These are phyloP conservation scores for Bradynema listronoti DNA, from an alignment of 1,140 invertebrate species.

Conservation along the genomic window DNA sequence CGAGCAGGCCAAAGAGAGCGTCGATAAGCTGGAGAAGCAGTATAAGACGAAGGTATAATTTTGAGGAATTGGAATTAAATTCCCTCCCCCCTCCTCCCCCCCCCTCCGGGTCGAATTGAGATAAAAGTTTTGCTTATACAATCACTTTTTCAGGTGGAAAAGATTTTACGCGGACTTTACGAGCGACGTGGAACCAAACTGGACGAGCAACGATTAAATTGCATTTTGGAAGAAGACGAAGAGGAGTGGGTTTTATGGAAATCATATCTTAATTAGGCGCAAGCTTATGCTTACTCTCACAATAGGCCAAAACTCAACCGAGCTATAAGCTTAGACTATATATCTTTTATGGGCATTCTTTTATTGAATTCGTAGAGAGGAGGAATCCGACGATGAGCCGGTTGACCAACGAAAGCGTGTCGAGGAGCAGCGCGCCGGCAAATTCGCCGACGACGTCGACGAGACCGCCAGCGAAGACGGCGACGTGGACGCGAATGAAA, in stretches of 20 bases:
- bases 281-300: too few relatives aligned
- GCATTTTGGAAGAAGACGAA: conserved; percentile 29
- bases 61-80: too few relatives aligned
- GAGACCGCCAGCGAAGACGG: conserved; percentile 2
- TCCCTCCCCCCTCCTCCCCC: too few relatives aligned
- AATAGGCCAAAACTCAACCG: too few relatives aligned
- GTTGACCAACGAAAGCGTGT: conserved; percentile 2
- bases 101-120: too few relatives aligned
- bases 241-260: too few relatives aligned
- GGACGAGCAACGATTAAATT: conserved; percentile 13
- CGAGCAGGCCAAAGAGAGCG: conserved; percentile 22
- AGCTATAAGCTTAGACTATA: too few relatives aligned
- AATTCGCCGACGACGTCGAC: conserved; percentile 7
- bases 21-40: conserved; percentile 25
- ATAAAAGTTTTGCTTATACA: too few relatives aligned
- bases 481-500: background rate
- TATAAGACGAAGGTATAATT: conserved; percentile 30
- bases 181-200: conserved; percentile 2
- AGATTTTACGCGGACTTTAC: conserved; percentile 18
- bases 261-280: too few relatives aligned
- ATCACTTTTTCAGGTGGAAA: conserved; percentile 30
- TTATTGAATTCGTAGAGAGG: conserved; percentile 12
- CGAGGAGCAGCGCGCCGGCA: background rate
- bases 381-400: conserved; percentile 20
- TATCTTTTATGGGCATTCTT: background rate